Percentiles rank a stretch among this genome's conserved stretches.
Conservation (phyloP, 2,888 invertebrate species). For the Papilio demoleus region DNA sequence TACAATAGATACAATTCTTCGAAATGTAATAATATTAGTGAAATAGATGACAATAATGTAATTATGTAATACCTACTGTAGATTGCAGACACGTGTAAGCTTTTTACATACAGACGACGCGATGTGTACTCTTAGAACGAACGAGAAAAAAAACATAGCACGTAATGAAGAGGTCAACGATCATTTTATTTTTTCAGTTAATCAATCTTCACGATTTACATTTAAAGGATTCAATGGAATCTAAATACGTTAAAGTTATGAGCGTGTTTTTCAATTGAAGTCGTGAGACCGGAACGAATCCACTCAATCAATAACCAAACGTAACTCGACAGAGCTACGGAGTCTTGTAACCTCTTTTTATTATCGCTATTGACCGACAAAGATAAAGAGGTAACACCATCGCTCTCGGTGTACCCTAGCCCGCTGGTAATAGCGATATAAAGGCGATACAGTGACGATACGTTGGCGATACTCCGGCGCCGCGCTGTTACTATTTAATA, state of each 20-base stretch:
- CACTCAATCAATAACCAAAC: conserved; percentile 42
- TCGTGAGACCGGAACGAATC: conserved; percentile 42
- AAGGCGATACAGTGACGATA: not conserved
- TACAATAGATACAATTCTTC: not conserved
- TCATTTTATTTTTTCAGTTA: not conserved
- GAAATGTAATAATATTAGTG: not conserved
- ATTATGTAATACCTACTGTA: conserved; percentile 7
- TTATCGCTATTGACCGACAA: conserved; percentile 59
- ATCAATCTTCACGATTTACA: conserved; percentile 20
- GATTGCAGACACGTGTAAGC: conserved; percentile 1
- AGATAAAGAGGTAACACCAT: conserved; percentile 51
- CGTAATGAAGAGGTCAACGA: conserved; percentile 20
- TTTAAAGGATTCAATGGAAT: conserved; percentile 26
- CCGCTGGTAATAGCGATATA: conserved; percentile 11
- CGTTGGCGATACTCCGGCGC: conserved; percentile 11
- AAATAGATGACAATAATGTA: not conserved
- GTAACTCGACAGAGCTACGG: conserved; percentile 34
- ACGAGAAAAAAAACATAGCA: conserved; percentile 20
- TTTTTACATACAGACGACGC: not conserved
- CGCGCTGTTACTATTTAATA: not conserved
- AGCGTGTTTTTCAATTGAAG: conserved; percentile 36
- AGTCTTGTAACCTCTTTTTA: conserved; percentile 43
- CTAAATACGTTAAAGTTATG: conserved; percentile 24
- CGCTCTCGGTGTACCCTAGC: conserved; percentile 27
- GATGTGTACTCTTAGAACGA: not conserved